A percentile compares a stretch with the other conserved stretches of the same genome.
phyloP scores from a whole-genome alignment of 1,140 invertebrate genomes.

The Acromyrmex echinatior region DNA sequence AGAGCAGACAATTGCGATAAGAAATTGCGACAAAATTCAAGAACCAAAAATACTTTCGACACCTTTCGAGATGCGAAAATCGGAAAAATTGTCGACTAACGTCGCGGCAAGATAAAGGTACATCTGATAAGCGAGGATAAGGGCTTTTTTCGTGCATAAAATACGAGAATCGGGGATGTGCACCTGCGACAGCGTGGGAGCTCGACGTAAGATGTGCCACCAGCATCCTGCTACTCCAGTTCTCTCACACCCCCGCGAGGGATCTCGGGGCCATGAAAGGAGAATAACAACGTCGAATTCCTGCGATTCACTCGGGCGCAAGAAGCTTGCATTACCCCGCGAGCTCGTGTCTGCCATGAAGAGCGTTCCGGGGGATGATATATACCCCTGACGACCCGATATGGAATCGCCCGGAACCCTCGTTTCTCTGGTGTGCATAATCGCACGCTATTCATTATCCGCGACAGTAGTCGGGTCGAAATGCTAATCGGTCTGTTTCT shows the following conservation, averaged over 20 bases:
- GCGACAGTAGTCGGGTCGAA: constrained; percentile 52
- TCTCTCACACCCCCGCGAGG: constrained; percentile 15
- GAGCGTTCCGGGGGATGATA: constrained; percentile 46
- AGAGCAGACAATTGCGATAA: background rate
- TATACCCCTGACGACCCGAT: constrained; percentile 41
- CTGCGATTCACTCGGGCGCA: constrained; percentile 64
- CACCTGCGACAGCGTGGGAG: constrained; percentile 62
- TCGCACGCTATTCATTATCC: constrained; percentile 64
- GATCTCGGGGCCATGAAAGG: constrained; percentile 52
- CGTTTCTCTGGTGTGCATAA: constrained; percentile 58
- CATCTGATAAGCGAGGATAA: constrained; percentile 26
- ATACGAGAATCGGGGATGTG: constrained; percentile 40
- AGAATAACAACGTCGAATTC: constrained; percentile 73
- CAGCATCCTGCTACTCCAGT: constrained; percentile 22
- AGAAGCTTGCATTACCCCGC: constrained; percentile 53
- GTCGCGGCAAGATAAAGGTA: constrained; percentile 32
- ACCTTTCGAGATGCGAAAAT: constrained; percentile 14
- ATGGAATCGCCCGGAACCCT: constrained; percentile 38
- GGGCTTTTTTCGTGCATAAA: constrained; percentile 49
- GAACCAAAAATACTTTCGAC: background rate
- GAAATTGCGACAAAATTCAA: background rate
- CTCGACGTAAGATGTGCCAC: constrained; percentile 62
- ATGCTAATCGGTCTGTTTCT: constrained; percentile 62
- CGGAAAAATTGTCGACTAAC: constrained; percentile 19
- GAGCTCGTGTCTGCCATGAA: constrained; percentile 39